Evolutionary conservation across 2,888 invertebrate genomes (phyloP).

Genomic region (Neoascia interrupta): DNA sequence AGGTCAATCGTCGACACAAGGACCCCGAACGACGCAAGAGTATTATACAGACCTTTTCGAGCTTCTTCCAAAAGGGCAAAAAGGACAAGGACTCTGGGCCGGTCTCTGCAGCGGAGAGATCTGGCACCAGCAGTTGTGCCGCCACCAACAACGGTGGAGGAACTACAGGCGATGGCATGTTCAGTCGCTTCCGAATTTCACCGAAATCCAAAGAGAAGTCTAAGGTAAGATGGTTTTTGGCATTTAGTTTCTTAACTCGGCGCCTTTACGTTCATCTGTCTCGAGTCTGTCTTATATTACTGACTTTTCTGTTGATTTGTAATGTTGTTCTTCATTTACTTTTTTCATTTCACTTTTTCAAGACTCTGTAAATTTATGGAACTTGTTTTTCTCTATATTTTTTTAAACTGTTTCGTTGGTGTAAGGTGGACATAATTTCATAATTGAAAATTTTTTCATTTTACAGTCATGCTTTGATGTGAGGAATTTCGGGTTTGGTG

Average conservation of each 20-base stretch:
- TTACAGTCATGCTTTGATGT: conserved; percentile 83
- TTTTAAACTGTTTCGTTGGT: conserved; percentile 37
- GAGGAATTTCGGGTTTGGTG: conserved; percentile 80
- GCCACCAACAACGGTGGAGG: conserved; percentile 68
- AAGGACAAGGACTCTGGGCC: conserved; percentile 79
- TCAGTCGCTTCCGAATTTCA: conserved; percentile 83
- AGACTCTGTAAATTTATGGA: too few relatives aligned
- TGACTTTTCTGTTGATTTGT: conserved; percentile 53
- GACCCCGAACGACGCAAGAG: conserved; percentile 88
- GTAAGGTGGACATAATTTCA: conserved; percentile 57
- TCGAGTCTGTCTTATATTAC: conserved; percentile 12
- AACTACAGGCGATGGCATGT: conserved; percentile 75
- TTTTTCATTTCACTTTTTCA: conserved; percentile 2
- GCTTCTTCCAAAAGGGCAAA: conserved; percentile 88
- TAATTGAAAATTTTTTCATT: conserved; percentile 69
- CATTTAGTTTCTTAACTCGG: conserved; percentile 6
- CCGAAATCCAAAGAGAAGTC: conserved; percentile 84
- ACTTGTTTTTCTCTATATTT: conserved; percentile 3
- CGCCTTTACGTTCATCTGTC: background rate
- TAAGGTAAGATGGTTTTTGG: conserved; percentile 80
- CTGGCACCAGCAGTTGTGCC: conserved; percentile 78
- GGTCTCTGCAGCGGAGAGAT: conserved; percentile 85
- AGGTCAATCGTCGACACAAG: conserved; percentile 78
- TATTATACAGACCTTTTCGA: conserved; percentile 91
- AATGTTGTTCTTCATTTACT: conserved; percentile 39